Conservation (phyloP, 2,113 vertebrate genomes). For the Probosciger aterrimus region DNA sequence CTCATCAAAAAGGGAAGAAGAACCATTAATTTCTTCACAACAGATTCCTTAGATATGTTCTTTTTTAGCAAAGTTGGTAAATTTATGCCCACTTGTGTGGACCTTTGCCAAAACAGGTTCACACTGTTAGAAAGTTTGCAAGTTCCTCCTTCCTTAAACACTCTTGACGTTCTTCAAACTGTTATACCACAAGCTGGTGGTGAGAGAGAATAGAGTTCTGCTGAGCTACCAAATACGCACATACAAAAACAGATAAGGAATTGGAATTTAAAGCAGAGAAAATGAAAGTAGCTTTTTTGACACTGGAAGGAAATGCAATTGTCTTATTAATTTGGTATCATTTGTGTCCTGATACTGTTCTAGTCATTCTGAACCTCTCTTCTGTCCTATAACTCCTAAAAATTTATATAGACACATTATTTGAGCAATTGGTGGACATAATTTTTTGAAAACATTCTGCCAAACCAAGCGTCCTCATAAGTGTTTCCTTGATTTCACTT, state of each 20-base stretch:
- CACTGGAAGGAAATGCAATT: not conserved
- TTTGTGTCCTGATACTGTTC: not conserved
- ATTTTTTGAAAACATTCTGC: not conserved
- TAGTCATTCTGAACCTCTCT: not conserved
- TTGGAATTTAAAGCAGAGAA: not conserved
- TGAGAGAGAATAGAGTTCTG: not conserved
- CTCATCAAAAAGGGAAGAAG: slow-evolving; percentile 41
- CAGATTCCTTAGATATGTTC: not conserved
- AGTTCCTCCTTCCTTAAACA: not conserved
- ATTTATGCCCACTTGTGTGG: not conserved
- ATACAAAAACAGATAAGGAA: not conserved
- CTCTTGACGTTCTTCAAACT: not conserved
- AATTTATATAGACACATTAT: not conserved
- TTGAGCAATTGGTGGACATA: not conserved
- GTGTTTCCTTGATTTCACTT: not conserved
- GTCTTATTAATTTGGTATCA: not conserved
- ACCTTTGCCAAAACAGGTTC: not conserved
- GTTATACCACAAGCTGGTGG: not conserved
- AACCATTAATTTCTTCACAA: not conserved
- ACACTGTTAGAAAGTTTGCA: not conserved
- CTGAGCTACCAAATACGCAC: not conserved
- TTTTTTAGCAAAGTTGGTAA: not conserved
- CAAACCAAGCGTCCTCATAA: not conserved
- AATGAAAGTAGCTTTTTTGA: not conserved
- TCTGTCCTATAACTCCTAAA: not conserved